Conservation (phyloP, 92 coral and sea anemone genomes). For the Palythoa heliodiscus region DNA sequence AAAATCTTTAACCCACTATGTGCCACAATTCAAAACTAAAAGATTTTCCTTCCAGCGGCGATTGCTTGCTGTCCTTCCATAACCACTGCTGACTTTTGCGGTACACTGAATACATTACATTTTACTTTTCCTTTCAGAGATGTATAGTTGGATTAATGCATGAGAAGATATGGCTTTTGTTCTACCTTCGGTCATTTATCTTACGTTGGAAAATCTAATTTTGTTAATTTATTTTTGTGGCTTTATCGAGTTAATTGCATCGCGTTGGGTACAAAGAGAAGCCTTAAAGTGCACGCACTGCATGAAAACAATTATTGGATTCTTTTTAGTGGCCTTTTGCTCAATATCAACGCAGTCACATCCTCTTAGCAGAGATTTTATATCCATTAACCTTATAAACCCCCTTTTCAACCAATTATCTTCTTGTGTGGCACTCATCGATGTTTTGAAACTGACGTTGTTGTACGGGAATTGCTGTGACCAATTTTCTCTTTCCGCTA, state of each 20-base stretch:
- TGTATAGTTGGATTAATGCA: not conserved
- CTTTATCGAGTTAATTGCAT: slow-evolving; percentile 23
- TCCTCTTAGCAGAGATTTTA: not conserved
- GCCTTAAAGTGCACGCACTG: not conserved
- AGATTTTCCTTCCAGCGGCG: no score
- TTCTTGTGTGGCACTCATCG: not conserved
- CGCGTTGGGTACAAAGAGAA: slow-evolving; percentile 5
- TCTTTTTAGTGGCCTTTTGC: not conserved
- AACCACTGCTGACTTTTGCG: no score
- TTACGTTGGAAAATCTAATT: not conserved
- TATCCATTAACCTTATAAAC: not conserved
- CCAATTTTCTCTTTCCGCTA: slow-evolving; percentile 29
- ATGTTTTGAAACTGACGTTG: not conserved
- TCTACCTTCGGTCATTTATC: no score
- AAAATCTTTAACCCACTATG: no score
- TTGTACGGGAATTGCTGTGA: not conserved
- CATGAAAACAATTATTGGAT: slow-evolving; percentile 25
- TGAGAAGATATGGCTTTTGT: not conserved
- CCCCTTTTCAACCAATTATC: not conserved
- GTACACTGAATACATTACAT: no score
- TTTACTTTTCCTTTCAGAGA: not conserved
- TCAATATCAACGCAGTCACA: not conserved
- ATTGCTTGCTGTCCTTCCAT: no score
- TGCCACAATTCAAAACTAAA: no score
- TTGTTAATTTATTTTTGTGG: slow-evolving; percentile 9